Percentiles rank a stretch among this genome's conserved stretches.
Conservation (phyloP, 1,140 invertebrate genomes). For the Trichoplusia ni region DNA sequence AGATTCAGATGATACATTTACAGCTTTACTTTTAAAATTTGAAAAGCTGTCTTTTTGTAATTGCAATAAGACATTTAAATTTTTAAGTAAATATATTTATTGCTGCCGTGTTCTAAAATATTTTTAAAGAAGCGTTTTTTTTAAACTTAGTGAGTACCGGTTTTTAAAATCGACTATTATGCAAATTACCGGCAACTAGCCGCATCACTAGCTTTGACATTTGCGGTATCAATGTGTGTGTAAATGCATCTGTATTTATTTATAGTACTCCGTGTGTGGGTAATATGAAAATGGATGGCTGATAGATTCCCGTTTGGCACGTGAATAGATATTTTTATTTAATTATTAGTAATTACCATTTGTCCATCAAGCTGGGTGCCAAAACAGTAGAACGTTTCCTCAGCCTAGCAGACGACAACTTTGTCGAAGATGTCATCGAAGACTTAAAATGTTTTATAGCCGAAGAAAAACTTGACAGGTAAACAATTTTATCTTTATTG, state of each 20-base stretch:
- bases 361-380: constrained; percentile 79
- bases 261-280: constrained; percentile 33
- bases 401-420: constrained; percentile 73
- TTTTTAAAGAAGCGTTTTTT: neutral
- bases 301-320: constrained; percentile 65
- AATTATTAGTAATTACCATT: constrained; percentile 55
- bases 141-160: neutral
- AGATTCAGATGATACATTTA: no score
- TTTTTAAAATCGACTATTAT: constrained; percentile 14
- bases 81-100: no score
- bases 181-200: no score
- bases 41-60: no score
- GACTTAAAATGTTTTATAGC: constrained; percentile 77
- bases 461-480: constrained; percentile 77
- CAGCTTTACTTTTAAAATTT: no score
- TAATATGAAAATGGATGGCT: constrained; percentile 74
- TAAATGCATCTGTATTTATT: constrained; percentile 20
- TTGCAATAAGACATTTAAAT: no score
- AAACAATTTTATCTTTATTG: constrained; percentile 63
- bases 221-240: constrained; percentile 5
- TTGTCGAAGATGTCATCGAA: constrained; percentile 79
- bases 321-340: constrained; percentile 61
- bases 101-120: no score
- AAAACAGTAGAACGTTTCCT: constrained; percentile 77
- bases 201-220: constrained; percentile 28